A percentile compares a stretch with the other conserved stretches of the same genome.
Conservation (phyloP, 2,888 invertebrate species). For the Mythimna ferrago region DNA sequence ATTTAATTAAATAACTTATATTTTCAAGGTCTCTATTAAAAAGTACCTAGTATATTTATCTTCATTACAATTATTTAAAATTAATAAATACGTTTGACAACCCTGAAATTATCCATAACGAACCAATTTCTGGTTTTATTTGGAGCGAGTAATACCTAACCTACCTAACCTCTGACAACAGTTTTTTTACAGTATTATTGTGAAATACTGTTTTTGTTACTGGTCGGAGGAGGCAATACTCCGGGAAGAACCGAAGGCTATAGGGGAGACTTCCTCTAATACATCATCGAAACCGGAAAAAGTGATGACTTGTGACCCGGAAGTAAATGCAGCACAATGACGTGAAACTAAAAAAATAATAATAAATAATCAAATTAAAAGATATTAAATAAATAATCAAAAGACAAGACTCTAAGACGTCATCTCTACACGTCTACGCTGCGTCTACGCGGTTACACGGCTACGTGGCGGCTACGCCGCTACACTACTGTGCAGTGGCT, state of each 20-base stretch:
- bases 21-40: conserved; percentile 20
- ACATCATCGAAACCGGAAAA: background rate
- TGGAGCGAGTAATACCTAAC: background rate
- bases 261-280: background rate
- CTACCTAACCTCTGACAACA: conserved; percentile 1
- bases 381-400: background rate
- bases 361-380: no score
- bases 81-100: conserved; percentile 1
- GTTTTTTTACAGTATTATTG: no score
- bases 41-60: background rate
- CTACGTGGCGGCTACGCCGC: background rate
- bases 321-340: background rate
- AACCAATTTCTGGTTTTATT: conserved; percentile 34
- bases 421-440: background rate
- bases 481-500: background rate
- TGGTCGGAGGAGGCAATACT: no score
- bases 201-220: conserved; percentile 12
- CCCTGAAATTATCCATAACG: background rate
- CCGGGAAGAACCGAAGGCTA: no score
- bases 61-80: background rate
- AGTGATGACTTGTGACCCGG: no score
- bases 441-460: background rate
- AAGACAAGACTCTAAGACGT: background rate
- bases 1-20: background rate
- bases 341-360: background rate